These are phyloP conservation scores for Archocentrus centrarchus DNA, from an alignment of 2,113 vertebrate genomes.

Conservation along the genomic window DNA sequence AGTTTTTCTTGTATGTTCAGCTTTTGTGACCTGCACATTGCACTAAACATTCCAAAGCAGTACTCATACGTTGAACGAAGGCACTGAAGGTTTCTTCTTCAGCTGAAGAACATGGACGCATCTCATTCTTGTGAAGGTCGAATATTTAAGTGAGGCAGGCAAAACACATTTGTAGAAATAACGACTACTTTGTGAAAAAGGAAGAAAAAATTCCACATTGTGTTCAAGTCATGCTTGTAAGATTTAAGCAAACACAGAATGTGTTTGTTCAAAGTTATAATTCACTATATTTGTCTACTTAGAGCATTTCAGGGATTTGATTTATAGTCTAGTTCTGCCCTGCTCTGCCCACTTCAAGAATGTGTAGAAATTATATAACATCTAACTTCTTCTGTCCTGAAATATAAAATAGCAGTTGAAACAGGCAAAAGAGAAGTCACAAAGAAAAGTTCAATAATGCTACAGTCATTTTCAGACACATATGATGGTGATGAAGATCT, in stretches of 20 bases:
- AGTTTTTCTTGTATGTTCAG: neutral
- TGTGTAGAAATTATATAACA: neutral
- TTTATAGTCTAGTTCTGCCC: neutral
- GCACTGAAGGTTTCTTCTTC: neutral
- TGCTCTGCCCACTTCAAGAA: neutral
- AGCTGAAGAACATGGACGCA: too few relatives aligned
- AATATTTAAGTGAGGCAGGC: neutral
- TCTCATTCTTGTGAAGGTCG: neutral
- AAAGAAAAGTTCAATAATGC: neutral
- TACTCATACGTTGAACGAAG: neutral
- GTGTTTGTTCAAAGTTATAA: neutral
- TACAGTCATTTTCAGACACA: slow-evolving; percentile 45
- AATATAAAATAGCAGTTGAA: neutral
- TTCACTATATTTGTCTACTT: neutral
- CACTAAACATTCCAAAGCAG: neutral
- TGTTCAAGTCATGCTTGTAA: neutral
- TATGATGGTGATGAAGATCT: slow-evolving; percentile 40
- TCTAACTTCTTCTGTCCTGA: neutral
- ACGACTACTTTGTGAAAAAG: neutral
- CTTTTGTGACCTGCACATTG: neutral
- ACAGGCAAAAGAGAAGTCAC: neutral
- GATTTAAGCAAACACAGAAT: neutral
- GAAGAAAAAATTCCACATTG: neutral
- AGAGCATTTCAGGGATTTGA: neutral
- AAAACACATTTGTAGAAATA: neutral